These are phyloP conservation scores for Eulemur coronatus DNA, from an alignment of 2,797 vertebrate species.

Conservation along the genomic window DNA sequence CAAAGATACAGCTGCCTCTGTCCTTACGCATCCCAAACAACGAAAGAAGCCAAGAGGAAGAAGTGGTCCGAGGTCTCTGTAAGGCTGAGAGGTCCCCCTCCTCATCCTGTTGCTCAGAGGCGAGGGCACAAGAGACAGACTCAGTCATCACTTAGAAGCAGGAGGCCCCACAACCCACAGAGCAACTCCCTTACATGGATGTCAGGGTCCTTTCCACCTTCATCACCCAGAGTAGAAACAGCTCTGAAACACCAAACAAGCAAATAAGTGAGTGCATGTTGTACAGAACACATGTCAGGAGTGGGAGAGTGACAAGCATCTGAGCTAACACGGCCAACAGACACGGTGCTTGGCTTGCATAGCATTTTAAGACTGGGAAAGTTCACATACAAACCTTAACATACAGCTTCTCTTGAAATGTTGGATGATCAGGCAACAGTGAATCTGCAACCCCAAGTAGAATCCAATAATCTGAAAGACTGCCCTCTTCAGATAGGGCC, in stretches of 20 bases:
- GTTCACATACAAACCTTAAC: neutral
- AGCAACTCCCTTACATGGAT: fast-evolving
- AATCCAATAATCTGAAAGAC: neutral
- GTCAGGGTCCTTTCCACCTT: neutral
- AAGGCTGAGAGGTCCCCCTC: neutral
- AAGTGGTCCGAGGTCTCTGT: neutral
- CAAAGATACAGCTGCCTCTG: neutral
- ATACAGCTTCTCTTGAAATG: neutral
- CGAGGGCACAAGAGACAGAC: neutral
- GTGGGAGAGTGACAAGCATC: neutral
- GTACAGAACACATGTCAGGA: fast-evolving
- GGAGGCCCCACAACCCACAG: neutral
- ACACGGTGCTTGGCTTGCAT: neutral
- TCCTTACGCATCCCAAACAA: neutral
- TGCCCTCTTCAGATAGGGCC: fast-evolving
- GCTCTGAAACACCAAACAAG: neutral
- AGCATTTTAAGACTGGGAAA: neutral
- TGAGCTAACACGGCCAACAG: neutral
- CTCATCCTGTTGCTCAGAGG: neutral
- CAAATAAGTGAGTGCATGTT: neutral
- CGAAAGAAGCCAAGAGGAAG: neutral
- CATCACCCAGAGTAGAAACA: neutral
- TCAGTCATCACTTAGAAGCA: too few relatives aligned
- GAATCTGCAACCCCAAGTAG: neutral
- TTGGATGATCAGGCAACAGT: neutral